Base-by-base conservation (phyloP, 2,113 vertebrate genomes). In the Machaerirhynchus nigripectus region DNA sequence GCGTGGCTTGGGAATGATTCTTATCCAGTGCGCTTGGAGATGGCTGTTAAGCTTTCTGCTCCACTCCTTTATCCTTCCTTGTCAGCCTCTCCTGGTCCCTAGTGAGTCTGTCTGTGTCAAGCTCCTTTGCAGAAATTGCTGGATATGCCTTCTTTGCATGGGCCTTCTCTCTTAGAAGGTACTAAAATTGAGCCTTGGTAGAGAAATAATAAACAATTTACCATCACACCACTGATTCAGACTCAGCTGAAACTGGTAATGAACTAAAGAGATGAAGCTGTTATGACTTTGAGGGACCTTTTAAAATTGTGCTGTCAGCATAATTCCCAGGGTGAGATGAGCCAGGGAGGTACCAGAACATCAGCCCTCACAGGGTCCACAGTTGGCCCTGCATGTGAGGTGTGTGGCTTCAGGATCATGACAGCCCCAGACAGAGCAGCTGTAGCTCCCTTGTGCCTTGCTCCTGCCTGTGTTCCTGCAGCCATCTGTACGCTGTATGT, bases 11-110 rank as follows among this genome's bases (percentile, higher is more conserved):
- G 70, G 53, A 85, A 65, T 85, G 55, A 82, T 28, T 81, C 44
- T 60, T 60, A 39, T 4, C 44, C 65, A 4, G 11, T 0, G 1
- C 0, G 0, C n/a, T 49, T 9, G 1, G 70, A 77, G 70, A 35
- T 84, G 68, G 57, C 59, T 63, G 50, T 81, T 86, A 52, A 6
- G 27, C 76, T 90, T 89, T 92, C 71, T 89, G 57, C 50, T 89
- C 49, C 61, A 31, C 27, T 87, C 44, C 23, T 69, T 87, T 78
- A n/a, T 68, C 35, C 64, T 83, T 90, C 42, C 60, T 70, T 78
- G 73, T 82, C 87, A 83, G 52, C 46, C 49, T 52, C 31, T 78
- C 1, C 1, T 77, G 61, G 42, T 59, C 74, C 42, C 67, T 59
- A 22, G 23, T 76, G 50, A 77, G 55, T 42, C 35, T 69, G 67